Conservation (phyloP, 2,113 vertebrate species). For the Tyto alba region DNA sequence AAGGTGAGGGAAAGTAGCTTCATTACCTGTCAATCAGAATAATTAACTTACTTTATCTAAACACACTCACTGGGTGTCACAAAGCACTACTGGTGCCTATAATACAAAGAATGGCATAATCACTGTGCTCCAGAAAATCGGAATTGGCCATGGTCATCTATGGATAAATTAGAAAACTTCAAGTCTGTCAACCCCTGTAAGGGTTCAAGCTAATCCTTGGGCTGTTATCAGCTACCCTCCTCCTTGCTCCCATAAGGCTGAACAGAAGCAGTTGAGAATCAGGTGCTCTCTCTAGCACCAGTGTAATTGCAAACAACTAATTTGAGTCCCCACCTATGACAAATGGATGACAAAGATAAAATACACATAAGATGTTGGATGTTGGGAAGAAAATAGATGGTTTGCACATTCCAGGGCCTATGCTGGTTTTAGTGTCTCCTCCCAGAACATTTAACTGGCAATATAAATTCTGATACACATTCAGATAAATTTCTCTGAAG, state of each 20-base stretch:
- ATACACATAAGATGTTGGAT: not conserved
- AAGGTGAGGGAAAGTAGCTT: not conserved
- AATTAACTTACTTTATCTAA: not conserved
- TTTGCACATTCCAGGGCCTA: not conserved
- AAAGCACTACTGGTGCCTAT: not conserved
- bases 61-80: accelerated
- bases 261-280: not conserved
- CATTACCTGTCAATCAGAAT: not conserved
- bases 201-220: not conserved
- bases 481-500: not conserved
- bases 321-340: not conserved
- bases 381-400: not conserved
- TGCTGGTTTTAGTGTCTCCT: not conserved
- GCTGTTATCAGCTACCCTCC: not conserved
- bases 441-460: not conserved
- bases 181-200: not conserved
- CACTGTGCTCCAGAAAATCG: not conserved
- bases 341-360: not conserved
- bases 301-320: not conserved
- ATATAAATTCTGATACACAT: not conserved
- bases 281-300: not conserved
- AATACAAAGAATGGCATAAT: not conserved
- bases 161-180: not conserved
- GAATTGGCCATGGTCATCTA: not conserved
- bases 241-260: not conserved